These are phyloP conservation scores for Danio kyathit DNA, from an alignment of 2,797 vertebrate species.

Conservation along the genomic window DNA sequence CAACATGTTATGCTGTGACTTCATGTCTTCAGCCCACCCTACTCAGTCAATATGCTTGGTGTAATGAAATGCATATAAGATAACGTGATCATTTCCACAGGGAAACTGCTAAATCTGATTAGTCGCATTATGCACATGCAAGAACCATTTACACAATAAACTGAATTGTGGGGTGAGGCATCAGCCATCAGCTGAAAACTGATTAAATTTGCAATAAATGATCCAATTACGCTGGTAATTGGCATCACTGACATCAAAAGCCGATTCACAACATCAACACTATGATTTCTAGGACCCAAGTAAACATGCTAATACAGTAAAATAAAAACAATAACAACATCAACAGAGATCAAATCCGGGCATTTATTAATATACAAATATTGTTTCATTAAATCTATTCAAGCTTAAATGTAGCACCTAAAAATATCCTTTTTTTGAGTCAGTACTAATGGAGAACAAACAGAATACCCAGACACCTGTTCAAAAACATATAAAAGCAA, in stretches of 20 bases:
- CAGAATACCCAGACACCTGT: no score
- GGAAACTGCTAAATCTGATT: constrained; percentile 40
- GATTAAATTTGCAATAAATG: constrained; percentile 6
- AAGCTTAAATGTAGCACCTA: not conserved
- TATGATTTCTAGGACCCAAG: not conserved
- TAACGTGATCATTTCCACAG: constrained; percentile 13
- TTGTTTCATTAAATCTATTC: not conserved
- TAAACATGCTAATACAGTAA: not conserved
- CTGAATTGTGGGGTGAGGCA: not conserved
- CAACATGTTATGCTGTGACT: no score
- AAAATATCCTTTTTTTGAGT: not conserved
- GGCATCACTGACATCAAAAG: constrained; percentile 13
- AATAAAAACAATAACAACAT: not conserved
- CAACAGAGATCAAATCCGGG: not conserved
- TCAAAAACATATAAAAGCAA: no score
- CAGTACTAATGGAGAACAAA: not conserved
- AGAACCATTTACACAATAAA: constrained; percentile 32
- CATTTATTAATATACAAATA: not conserved
- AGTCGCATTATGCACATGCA: constrained; percentile 16
- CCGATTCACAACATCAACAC: not conserved
- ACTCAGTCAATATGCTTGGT: not conserved
- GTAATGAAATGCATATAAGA: constrained; percentile 37
- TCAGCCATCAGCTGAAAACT: constrained; percentile 13
- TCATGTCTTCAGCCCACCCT: not conserved
- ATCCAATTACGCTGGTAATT: not conserved